phyloP scores from a whole-genome alignment of 2,888 invertebrate species.

The Atherix ibis region DNA sequence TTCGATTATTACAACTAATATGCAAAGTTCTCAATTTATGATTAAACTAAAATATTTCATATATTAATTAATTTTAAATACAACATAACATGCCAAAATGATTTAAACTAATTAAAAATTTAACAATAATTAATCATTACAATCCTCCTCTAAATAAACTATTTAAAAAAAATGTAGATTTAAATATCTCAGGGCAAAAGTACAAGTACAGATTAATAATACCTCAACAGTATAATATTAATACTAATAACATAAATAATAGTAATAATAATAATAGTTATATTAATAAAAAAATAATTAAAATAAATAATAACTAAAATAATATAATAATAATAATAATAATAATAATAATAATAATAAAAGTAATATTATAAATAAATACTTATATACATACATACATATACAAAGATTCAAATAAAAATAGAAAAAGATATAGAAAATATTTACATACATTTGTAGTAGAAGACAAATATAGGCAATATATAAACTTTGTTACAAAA shows the following conservation, averaged over 20 bases:
- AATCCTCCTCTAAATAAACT: too few species aligned
- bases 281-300: slow-evolving; percentile 7
- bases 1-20: too few species aligned
- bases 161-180: not conserved
- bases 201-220: slow-evolving; percentile 20
- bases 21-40: too few species aligned
- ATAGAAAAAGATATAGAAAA: not conserved
- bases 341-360: slow-evolving; percentile 4
- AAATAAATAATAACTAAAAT: slow-evolving; percentile 5
- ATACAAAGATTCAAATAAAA: too few species aligned
- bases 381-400: too few species aligned
- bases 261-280: too few species aligned
- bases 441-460: not conserved
- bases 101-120: too few species aligned
- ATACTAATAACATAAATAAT: slow-evolving; percentile 4
- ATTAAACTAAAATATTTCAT: too few species aligned
- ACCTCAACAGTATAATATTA: slow-evolving; percentile 17
- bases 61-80: too few species aligned
- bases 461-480: not conserved
- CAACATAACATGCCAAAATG: too few species aligned
- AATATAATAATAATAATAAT: slow-evolving; percentile 5
- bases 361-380: too few species aligned
- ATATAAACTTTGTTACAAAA: not conserved
- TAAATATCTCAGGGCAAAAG: slow-evolving; percentile 7
- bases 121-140: too few species aligned